Base-by-base conservation (phyloP, 2,888 invertebrate genomes). In the Bhutanitis thaidina region DNA sequence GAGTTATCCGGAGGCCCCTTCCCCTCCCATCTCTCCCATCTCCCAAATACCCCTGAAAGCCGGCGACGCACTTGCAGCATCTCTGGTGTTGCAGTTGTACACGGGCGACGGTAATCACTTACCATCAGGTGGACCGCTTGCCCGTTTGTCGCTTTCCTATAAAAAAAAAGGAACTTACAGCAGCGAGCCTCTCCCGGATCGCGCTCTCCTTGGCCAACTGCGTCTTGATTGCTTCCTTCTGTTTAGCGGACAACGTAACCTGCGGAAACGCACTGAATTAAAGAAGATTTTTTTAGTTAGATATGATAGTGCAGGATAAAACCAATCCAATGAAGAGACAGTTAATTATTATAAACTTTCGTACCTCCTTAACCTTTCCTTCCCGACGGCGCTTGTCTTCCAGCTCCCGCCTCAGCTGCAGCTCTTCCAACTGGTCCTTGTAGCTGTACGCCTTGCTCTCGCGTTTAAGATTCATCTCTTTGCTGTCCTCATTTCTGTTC, bases 391-490 rank as follows among this genome's bases (percentile, higher is more conserved):
- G 93, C 78, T 97, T 97, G 64, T 97, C 97, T 63, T 98, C 98
- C 14, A 98, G 86, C 83, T 98, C 98, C 54, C 97, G 93, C n/a
- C 96, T 91, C 47, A 98, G 87, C 71, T 98, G 97, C 60, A 97
- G 79, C 77, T 99, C 99, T 69, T 98, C 98, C 69, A 97, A 91
- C 77, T 99, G 99, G 56, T 99, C 99, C 73, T 97, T 97, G 78
- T 97, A 98, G 56, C 97, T 97, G 79, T 99, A 99, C 1, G 94
- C 96, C 83, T 98, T 98, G 78, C 97, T 98, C 77, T 99, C 99
- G 12, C 98, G 92, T 79, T 97, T 97, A 76, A 98, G 91, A 66
- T 98, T 98, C 90, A 93, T 93, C 43, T 87, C 90, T 30, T 80
- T 82, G 57, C 60, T 82, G 57, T 88, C 89, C 35, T 91, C 90